These are phyloP conservation scores for Yponomeuta sedellus DNA, from an alignment of 2,888 invertebrate species.

Conservation along the genomic window DNA sequence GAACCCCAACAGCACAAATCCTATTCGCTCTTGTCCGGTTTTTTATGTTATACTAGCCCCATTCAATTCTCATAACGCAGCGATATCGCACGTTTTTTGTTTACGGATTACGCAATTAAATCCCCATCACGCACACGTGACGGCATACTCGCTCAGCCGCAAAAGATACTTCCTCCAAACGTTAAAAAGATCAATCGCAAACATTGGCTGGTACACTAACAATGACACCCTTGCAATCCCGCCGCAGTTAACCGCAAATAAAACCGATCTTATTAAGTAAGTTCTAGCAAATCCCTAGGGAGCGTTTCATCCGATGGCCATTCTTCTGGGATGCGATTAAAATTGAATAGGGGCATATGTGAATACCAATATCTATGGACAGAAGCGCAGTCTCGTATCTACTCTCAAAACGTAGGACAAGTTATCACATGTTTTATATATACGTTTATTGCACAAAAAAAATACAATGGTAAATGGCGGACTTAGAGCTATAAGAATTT, in stretches of 20 bases:
- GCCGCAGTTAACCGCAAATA: conserved; percentile 62
- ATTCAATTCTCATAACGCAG: neutral
- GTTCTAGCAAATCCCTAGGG: conserved; percentile 53
- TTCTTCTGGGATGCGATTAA: conserved; percentile 76
- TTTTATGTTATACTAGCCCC: too few relatives aligned
- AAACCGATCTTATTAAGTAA: conserved; percentile 67
- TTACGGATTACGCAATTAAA: conserved; percentile 4
- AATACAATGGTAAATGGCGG: too few relatives aligned
- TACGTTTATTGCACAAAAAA: too few relatives aligned
- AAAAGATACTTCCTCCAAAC: conserved; percentile 19
- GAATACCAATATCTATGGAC: neutral
- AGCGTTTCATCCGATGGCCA: conserved; percentile 69
- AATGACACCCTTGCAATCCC: conserved; percentile 61
- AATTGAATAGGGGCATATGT: conserved; percentile 76
- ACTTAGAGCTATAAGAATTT: too few relatives aligned
- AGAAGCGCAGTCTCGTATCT: neutral
- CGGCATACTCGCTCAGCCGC: conserved; percentile 2
- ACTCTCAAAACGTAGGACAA: too few relatives aligned
- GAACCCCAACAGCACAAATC: neutral
- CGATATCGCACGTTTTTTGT: conserved; percentile 3
- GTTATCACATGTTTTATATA: too few relatives aligned
- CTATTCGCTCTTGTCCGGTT: neutral
- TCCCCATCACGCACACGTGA: conserved; percentile 8
- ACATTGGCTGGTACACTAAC: conserved; percentile 59
- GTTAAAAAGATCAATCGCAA: conserved; percentile 68